A percentile compares a stretch with the other conserved stretches of the same genome.
phyloP scores from a whole-genome alignment of 2,113 vertebrate species.

The Poicephalus gulielmi region DNA sequence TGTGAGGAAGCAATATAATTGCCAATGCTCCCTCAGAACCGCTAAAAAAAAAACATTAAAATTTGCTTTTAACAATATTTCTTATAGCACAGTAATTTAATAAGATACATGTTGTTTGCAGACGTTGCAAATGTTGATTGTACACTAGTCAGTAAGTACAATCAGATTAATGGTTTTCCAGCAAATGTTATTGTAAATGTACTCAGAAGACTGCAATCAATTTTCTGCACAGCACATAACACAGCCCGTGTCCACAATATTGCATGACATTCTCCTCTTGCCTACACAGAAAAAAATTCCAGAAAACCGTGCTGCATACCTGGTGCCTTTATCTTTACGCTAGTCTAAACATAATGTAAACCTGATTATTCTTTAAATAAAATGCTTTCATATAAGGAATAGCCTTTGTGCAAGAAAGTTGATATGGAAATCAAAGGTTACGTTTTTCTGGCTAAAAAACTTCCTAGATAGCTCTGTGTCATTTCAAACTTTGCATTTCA shows the following conservation, averaged over 20 bases:
- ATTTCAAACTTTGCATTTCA: conserved; percentile 19
- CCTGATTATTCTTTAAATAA: conserved; percentile 6
- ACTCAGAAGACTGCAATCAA: background rate
- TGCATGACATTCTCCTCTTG: background rate
- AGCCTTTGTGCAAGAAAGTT: background rate
- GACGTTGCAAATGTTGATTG: background rate
- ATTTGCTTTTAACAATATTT: conserved; percentile 1
- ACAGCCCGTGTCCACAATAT: background rate
- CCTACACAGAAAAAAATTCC: background rate
- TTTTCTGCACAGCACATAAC: conserved; percentile 4
- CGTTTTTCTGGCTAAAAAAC: background rate
- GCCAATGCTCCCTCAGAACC: background rate
- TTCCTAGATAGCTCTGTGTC: background rate
- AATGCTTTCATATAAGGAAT: background rate
- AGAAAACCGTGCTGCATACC: background rate
- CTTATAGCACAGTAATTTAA: background rate
- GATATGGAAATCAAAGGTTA: conserved; percentile 14
- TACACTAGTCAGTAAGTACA: background rate
- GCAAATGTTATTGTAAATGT: background rate
- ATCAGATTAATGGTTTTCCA: conserved; percentile 12
- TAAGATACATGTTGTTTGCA: background rate
- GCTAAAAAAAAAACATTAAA: conserved; percentile 20
- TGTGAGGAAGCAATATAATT: background rate
- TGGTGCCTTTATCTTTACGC: background rate
- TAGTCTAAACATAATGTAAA: background rate